Conservation (phyloP, 2,888 invertebrate genomes). For the Leucophenga montana region DNA sequence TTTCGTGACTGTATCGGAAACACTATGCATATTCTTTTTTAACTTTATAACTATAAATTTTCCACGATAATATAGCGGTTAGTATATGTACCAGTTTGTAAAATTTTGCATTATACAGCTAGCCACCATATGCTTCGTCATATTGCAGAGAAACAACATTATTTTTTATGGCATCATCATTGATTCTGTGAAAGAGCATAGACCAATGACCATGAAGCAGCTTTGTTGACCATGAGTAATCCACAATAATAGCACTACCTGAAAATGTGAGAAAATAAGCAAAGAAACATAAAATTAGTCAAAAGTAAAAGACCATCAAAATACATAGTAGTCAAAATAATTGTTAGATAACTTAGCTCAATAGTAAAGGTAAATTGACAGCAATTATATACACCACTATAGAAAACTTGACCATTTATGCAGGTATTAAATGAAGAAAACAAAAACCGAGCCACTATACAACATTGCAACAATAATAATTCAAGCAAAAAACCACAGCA, state of each 20-base stretch:
- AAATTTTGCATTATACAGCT: background rate
- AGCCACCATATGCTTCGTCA: background rate
- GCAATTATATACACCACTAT: background rate
- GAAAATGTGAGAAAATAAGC: background rate
- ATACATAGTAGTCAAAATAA: background rate
- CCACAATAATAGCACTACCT: conserved; percentile 17
- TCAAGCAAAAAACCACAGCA: conserved; percentile 3
- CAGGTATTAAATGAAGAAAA: background rate
- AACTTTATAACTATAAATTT: too few relatives aligned
- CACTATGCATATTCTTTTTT: too few relatives aligned
- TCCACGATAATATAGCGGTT: too few relatives aligned
- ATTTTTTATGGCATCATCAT: conserved; percentile 15
- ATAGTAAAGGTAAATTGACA: conserved; percentile 13
- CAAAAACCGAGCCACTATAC: background rate
- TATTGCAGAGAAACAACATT: conserved; percentile 12
- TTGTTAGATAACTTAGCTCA: conserved; percentile 6
- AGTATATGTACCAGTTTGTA: too few relatives aligned
- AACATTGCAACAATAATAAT: background rate
- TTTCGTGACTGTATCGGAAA: too few relatives aligned
- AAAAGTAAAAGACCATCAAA: background rate
- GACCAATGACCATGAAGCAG: conserved; percentile 1
- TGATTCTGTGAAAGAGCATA: background rate
- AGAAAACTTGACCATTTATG: too few relatives aligned
- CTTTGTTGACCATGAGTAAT: conserved; percentile 7
- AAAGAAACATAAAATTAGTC: conserved; percentile 1